Conservation (phyloP, 2,797 vertebrate genomes). For the Rhyacichthys aspro region DNA sequence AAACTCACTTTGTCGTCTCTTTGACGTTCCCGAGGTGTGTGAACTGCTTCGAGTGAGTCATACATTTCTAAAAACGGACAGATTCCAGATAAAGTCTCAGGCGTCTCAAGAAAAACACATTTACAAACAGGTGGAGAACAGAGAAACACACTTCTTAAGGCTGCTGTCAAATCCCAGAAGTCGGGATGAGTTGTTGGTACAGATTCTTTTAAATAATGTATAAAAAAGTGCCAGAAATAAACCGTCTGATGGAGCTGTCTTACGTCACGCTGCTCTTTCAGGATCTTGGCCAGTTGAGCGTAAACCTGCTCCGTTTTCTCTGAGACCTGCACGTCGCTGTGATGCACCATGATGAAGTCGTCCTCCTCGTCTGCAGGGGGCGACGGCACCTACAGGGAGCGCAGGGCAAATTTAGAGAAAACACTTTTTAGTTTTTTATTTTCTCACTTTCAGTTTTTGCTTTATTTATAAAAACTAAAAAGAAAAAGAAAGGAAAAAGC, state of each 20-base stretch:
- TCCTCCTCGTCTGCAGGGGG: conserved; percentile 90
- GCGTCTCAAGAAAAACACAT: neutral
- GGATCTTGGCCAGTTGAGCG: conserved; percentile 86
- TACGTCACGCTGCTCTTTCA: conserved; percentile 92
- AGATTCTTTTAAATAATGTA: too few species aligned
- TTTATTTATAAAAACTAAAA: too few species aligned
- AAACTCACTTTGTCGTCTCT: conserved; percentile 90
- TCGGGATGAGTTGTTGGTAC: too few species aligned
- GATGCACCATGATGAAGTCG: conserved; percentile 94
- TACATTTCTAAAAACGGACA: conserved; percentile 84
- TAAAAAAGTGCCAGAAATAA: neutral
- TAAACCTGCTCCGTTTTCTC: conserved; percentile 91
- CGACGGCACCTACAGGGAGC: conserved; percentile 85
- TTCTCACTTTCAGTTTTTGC: too few species aligned
- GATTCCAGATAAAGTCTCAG: neutral
- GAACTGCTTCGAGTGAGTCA: conserved; percentile 94
- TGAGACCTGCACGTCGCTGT: conserved; percentile 88
- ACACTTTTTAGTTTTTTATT: too few species aligned
- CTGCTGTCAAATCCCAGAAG: too few species aligned
- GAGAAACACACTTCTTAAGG: neutral
- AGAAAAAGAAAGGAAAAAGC: too few species aligned
- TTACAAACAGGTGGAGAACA: neutral
- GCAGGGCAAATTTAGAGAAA: conserved; percentile 3
- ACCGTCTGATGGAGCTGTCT: too few species aligned
- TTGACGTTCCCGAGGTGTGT: conserved; percentile 92